Evolutionary conservation across 2,797 vertebrate species (phyloP), one percentile per base, ranked within the genome.

Genomic region (Ibycter americanus): DNA sequence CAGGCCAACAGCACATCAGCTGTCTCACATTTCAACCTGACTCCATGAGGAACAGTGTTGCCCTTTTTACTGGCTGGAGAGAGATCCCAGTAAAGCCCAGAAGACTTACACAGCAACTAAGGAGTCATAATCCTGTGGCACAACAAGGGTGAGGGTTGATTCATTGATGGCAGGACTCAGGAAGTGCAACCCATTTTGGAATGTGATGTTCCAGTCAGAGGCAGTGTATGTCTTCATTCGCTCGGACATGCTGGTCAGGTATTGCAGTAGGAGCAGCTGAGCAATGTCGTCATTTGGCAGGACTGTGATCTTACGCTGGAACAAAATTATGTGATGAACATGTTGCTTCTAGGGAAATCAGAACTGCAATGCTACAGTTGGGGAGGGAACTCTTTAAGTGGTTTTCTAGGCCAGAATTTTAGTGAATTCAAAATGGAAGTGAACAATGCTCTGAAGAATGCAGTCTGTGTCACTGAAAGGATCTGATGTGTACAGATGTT

Each of bases 101-200:
- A 38, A 58, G 49, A 95, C 96, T 95, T 93, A 96, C 95, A 95
- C 59, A 32, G 58, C 31, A 12, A 62, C 19, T 34, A 94, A 73
- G 27, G 81, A 87, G 54, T 79, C 38, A 9, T 86, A 86, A 59
- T 95, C 73, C 31, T 7, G 52, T 12, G 91, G 61, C 19, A 25
- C 6, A 8, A 97, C 2, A 11, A 90, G 34, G n/a, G 51, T 4
- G 6, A 96, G 80, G 6, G 72, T 78, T 15, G 81, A n/a, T 14
- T 9, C 10, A 5, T 58, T 86, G 67, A 96, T 26, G 26, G 79
- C 56, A 6, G 94, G 32, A 12, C 26, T 54, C 32, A 91, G 44
- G 52, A 47, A 83, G 32, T 52, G 17, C 32, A 95, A 54, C 42
- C 91, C 65, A 5, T 31, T 76, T 40, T 34, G 87, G 89, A 96